Base-by-base conservation (phyloP, 2,797 vertebrate species). In the Tenualosa thibaudeaui region DNA sequence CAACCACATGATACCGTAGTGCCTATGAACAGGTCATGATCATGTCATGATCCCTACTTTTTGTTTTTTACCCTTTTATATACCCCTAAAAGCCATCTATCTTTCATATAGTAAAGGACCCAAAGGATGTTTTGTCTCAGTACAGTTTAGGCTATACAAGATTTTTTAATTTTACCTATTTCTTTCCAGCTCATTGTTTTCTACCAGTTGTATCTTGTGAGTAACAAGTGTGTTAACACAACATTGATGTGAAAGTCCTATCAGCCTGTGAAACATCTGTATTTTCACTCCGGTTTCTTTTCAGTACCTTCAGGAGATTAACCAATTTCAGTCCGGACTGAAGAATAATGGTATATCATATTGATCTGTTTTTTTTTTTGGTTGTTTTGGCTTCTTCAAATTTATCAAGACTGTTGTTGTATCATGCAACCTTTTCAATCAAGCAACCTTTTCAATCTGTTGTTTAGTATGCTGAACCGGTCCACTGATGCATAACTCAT, bases 301-400 rank as follows among this genome's bases (percentile, higher is more conserved):
- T 62, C 58, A 62, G n/a, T 51, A 51, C 50, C 8, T 6, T 13
- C 0, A 24, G 2, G n/a, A 62, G n/a, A 24, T 62, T 19, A n/a
- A 5, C 58, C 58, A 24, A 62, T 62, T 8, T 24, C 22, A 62
- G n/a, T 62, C 58, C 8, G 58, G 6, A 62, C 58, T 62, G 58
- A 62, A 62, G 58, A 62, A 62, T 26, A 62, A n/a, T 62, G n/a
- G 58, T 62, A 58, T 58, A 58, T 58, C 56, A 58, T 58, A 62
- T 62, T 62, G n/a, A 62, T 62, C 58, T 22, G 17, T 19, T 56
- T 56, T 54, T 53, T 3, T 15, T 15, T 58, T n/a, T 22, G 12
- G 17, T 31, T 31, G 31, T 31, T 31, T 58, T 8, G 17, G 56
- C 1, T 62, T 10, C 8, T 62, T 24, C 3, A 60, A 60, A 60